Base-by-base conservation (phyloP, 2,888 invertebrate species). In the Volucella inflata region DNA sequence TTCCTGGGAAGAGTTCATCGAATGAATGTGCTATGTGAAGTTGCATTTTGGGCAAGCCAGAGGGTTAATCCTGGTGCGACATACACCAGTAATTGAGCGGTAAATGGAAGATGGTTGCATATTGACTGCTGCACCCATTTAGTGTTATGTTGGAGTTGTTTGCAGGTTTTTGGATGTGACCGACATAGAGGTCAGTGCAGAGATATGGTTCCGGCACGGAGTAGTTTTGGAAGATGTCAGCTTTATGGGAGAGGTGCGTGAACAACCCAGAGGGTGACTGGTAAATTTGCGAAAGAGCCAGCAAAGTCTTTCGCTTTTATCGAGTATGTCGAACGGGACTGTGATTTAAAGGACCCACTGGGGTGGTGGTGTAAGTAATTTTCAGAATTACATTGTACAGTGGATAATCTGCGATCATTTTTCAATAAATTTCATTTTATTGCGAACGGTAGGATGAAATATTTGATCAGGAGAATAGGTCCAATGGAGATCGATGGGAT, bases 201-300 rank as follows among this genome's bases (percentile, higher is more conserved):
- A 60, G 68, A 67, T 62, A n/a, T 44, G 60, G 48, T 42, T 12
- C 40, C 40, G 72, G 51, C 67, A 65, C 12, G 77, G 59, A 76
- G 85, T 81, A 72, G 81, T 85, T 85, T 85, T 17, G 81, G 81
- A 85, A 81, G 85, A 85, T 77, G 81, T 81, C 76, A 77, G 67
- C 65, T 59, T 67, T 77, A 85, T 81, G 81, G 85, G 72, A 72
- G 81, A 81, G 85, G 81, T 72, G 85, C 77, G 76, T n/a, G 62
- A 57, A 48, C 57, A 60, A 57, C 81, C 81, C 62, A 70, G 42
- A 65, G 80, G 80, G 68, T 78, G 74, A 6, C 6, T 30, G 10
- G 62, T 53, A 30, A 48, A 38, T 51, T 83, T 51, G 3, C 4
- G 21, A 9, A 65, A 40, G 53, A 60, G 0, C 30, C 30, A 30